Base-by-base conservation (phyloP, 2,888 invertebrate genomes). In the Heteromyza rotundicornis region DNA sequence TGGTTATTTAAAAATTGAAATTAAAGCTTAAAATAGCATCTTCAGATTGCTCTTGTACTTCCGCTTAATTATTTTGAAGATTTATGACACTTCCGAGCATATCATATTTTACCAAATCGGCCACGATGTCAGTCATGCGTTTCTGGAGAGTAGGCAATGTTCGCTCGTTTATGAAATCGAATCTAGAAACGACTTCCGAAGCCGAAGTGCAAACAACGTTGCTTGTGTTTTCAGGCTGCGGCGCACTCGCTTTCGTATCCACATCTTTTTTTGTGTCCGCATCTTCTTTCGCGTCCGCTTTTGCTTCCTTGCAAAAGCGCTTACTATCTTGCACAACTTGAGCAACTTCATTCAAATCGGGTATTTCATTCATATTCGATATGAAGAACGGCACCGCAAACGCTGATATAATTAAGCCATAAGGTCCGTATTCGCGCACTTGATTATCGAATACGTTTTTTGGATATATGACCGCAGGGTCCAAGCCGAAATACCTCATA, bases 321-420 rank as follows among this genome's bases (percentile, higher is more conserved):
- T 14, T 49, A n/a, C 62, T 59, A 0, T 66, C 50, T n/a, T 71
- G 63, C 0, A 69, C 69, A 8, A 78, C 58, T 54, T 76, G 69
- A 3, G 77, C 70, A 0, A 75, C 76, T 49, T 71, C 64, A 60
- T 80, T 77, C n/a, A 79, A 68, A 66, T 80, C 73, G 7, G 76
- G 70, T 2, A 78, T 55, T 61, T 80, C 77, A 17, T 40, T 67
- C 5, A 74, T 67, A 22, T 74, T 72, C 2, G 75, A 71, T 44
- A 80, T 73, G 27, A 77, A 78, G 57, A 79, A 80, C 1, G 79
- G 79, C 35, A 80, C 64, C 0, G 77, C 62, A 65, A 76, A 77
- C 1, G 74, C 71, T 0, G 77, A 72, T 76, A 80, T 80, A 19
- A 77, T 77, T 24, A 79, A 69, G 19, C 78, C 80, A 60, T 73